Evolutionary conservation across 2,797 vertebrate species (phyloP), one percentile per base, ranked within the genome.

Genomic region (Melanotaenia pygmaea): DNA sequence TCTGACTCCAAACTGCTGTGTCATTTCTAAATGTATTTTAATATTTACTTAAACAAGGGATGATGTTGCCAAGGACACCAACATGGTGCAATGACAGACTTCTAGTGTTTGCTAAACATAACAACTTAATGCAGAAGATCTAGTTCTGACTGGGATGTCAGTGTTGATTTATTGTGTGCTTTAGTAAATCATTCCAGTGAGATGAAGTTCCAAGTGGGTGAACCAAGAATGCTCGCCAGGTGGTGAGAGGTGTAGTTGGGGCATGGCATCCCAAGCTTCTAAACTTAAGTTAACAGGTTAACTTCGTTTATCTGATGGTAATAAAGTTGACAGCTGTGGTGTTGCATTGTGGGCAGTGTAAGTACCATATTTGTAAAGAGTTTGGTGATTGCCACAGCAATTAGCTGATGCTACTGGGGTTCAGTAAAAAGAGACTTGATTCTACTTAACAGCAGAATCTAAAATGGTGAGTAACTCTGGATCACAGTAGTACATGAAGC

Each of bases 11-110:
- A 56, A 75, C 6, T 20, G 11, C 24, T 20, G 38, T 45, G 62
- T 80, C 37, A 51, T 38, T 34, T 60, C 69, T 59, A 76, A 63
- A 76, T 72, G 35, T 67, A 76, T 84, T 80, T 71, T 63, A 61
- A 68, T n/a, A 47, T 77, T 77, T 57, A 64, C 70, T 79, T 59
- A 67, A 72, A 51, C 14, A 2, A 16, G 59, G 22, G 57, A 70
- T 61, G 38, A 47, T 72, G 72, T 51, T 69, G 53, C 45, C 57
- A 32, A 67, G 26, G 62, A 70, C 51, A 30, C 32, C 18, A n/a
- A 43, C 26, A 60, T 2, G 22, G 26, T 61, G 10, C 12, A n/a
- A 32, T 54, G 20, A 40, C 35, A 70, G 35, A 35, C 50, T 34
- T 56, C 20, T 32, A 30, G 67, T 30, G 28, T 20, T 5, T 0